Base-by-base conservation (phyloP, 1,140 invertebrate genomes). In the Aphelenchoides fujianensis region DNA sequence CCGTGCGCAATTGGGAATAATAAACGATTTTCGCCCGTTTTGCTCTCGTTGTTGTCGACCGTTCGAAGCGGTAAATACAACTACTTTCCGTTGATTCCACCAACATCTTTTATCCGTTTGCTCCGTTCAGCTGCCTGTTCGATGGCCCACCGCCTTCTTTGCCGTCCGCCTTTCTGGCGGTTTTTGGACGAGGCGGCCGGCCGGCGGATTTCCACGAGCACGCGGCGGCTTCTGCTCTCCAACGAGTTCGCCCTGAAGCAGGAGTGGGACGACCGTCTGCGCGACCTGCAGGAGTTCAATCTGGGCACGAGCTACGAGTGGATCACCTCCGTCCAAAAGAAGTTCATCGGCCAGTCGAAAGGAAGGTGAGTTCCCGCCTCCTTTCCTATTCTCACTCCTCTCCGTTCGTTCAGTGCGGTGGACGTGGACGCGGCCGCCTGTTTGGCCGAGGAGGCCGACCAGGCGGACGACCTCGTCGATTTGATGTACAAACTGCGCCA, bases 401-500 rank as follows among this genome's bases (percentile, higher is more conserved):
- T 31, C 70, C n/a, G n/a, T n/a, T n/a, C n/a, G n/a, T 80, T 72
- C 12, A 82, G 82, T 70, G 79, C 81, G 19, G 74, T 82, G 32
- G 81, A 82, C 53, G 79, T 82, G 5, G 81, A 82, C 71, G 71
- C 78, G 3, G 82, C 82, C 3, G 69, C 71, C 7, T 72, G 71
- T 66, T 61, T 79, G 7, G 69, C 77, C 23, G 70, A 75, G 37
- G 70, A 79, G 30, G 53, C 68, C 27, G 82, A 82, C 57, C 81
- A 82, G 36, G 30, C 82, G 7, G 63, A 70, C 23, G 81, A 82
- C 62, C 57, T 84, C 30, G 59, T 79, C 3, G 79, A 82, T n/a
- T 57, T 82, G 1, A 41, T 80, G 23, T 83, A 83, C 59, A 82
- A 82, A 66, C 86, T 93, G 19, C 85, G 92, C 73, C 83, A 89